Base-by-base conservation (phyloP, 2,797 vertebrate species). In the Manis pentadactyla region DNA sequence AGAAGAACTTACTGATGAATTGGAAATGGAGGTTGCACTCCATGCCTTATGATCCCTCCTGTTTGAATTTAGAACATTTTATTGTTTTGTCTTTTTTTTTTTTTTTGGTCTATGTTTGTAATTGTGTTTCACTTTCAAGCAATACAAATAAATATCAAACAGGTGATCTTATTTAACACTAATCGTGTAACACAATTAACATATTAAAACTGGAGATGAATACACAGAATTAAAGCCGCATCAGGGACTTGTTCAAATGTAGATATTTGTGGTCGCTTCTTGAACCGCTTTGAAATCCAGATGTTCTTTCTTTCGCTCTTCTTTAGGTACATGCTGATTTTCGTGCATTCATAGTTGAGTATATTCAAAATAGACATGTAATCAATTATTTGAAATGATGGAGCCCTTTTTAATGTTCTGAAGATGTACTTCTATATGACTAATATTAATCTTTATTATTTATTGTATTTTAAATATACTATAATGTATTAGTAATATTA, bases 371-470 rank as follows among this genome's bases (percentile, higher is more conserved):
- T 84, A 75, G 89, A 64, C 18, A 10, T 29, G 29, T 86, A 96
- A 81, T 87, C 29, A n/a, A 4, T 92, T 97, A 81, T 68, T n/a
- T 75, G 21, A 10, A 92, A 37, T 93, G 7, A 37, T 92, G 0
- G 49, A 29, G 55, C 34, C 59, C 74, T 92, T 68, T 95, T 42
- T 95, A 95, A 89, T 93, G 57, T 78, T 55, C 21, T 64, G 11
- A 78, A 34, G 46, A 9, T 25, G 17, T n/a, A 57, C 46, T 66
- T 64, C 75, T 90, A 66, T 61, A 86, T 92, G 87, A 95, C 96
- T 93, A 97, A 90, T 93, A 77, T 4, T 95, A 90, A 78, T 94
- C 55, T 94, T 90, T 39, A n/a, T n/a, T n/a, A n/a, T n/a, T n/a
- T n/a, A n/a, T n/a, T n/a, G n/a, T n/a, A n/a, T n/a, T n/a, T n/a